These are phyloP conservation scores for Lepidochitona cinerea DNA, from an alignment of 2,888 invertebrate species.

Conservation along the genomic window DNA sequence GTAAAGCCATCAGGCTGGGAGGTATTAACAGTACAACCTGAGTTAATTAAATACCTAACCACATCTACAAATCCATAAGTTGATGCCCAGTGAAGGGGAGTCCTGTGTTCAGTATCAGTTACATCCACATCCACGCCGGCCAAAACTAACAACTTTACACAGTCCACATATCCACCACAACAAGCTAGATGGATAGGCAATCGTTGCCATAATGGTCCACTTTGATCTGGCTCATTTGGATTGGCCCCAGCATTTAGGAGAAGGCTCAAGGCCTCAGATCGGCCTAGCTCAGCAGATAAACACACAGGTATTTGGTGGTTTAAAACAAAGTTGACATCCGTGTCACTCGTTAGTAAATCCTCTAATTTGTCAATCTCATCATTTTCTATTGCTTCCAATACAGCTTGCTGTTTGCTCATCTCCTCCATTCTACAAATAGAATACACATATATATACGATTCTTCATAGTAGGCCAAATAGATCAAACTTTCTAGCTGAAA, in stretches of 20 bases:
- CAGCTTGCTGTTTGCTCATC: constrained; percentile 14
- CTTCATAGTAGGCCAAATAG: not conserved
- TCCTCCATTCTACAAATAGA: not conserved
- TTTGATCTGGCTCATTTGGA: constrained; percentile 37
- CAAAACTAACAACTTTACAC: constrained; percentile 43
- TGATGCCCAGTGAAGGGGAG: constrained; percentile 60
- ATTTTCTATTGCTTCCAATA: constrained; percentile 37
- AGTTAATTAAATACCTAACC: constrained; percentile 42
- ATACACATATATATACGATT: not conserved
- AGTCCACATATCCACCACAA: constrained; percentile 45
- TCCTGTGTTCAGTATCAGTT: constrained; percentile 52
- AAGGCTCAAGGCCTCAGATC: constrained; percentile 42
- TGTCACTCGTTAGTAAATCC: constrained; percentile 31
- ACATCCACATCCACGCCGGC: constrained; percentile 52
- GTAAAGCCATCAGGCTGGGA: constrained; percentile 62
- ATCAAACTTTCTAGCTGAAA: too few relatives aligned
- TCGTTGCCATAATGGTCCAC: constrained; percentile 52
- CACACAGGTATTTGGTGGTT: constrained; percentile 49
- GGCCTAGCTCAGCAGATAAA: constrained; percentile 41
- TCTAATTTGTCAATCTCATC: constrained; percentile 33
- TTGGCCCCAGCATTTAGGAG: constrained; percentile 53
- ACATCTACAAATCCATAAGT: constrained; percentile 44
- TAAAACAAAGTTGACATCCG: constrained; percentile 44
- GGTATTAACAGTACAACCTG: constrained; percentile 50
- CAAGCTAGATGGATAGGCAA: constrained; percentile 61